Evolutionary conservation across 1,140 invertebrate species (phyloP), one percentile per base, ranked within the genome.

Genomic region (Euglossa dilemma): DNA sequence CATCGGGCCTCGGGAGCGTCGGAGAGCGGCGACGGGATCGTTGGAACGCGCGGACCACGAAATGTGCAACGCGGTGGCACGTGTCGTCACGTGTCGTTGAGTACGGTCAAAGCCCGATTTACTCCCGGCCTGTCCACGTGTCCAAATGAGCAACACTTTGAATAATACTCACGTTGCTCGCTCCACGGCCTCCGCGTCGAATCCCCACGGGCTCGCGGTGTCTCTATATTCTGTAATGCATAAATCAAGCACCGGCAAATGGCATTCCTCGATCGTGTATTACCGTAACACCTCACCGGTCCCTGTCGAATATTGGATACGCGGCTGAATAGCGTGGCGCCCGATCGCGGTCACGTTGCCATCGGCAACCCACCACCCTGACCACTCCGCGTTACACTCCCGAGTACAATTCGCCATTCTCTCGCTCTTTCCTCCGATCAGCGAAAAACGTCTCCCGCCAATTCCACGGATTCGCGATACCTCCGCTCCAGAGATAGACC

Each of bases 71-170:
- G 63, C 63, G 57, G 28, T 77, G 87, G 73, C 93, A 94, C 93
- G 93, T 93, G 93, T 91, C 91, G 90, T 90, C 93, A 93, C 93
- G 93, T 94, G 93, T 82, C 92, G 80, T 86, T 86, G 91, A 92
- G 88, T 89, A 90, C 85, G 89, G 91, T 91, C 90, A 92, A 91
- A 87, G 82, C 89, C 85, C 89, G 87, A 91, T 92, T 91, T 92
- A 91, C 86, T 86, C 87, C 88, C 77, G 50, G 28, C 84, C 66
- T 81, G 90, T 87, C 85, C 90, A 89, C 87, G 87, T 92, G 88
- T 89, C 89, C 91, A 91, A 93, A 92, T 92, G 92, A 92, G 91
- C 92, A 93, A 93, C 92, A 92, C 90, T 91, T 91, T 89, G 91
- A 93, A 93, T 92, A 93, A 92, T 90, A 90, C 87, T 90, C 83